Percentiles rank a stretch among this genome's conserved stretches.
Evolutionary conservation across 2,888 invertebrate genomes (phyloP).

Genomic region (Lasioglossum lativentre): DNA sequence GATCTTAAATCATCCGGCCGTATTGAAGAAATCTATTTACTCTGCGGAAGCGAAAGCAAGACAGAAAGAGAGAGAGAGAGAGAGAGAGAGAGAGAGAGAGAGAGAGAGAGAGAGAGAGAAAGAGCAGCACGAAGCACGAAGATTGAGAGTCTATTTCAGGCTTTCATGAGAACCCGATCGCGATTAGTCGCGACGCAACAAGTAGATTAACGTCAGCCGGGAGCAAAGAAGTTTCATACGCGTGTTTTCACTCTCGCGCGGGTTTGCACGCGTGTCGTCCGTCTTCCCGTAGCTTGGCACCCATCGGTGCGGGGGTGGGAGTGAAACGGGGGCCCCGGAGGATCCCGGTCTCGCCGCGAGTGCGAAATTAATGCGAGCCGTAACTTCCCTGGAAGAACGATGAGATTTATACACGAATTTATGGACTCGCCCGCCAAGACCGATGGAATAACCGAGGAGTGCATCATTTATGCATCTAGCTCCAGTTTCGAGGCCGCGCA

Average conservation of each 20-base stretch:
- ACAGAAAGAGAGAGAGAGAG: not conserved
- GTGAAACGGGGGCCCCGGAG: constrained; percentile 31
- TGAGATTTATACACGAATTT: constrained; percentile 68
- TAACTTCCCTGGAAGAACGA: constrained; percentile 70
- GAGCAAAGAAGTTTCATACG: constrained; percentile 34
- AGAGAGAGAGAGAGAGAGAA: not conserved
- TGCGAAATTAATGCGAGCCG: constrained; percentile 71
- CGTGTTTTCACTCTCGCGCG: constrained; percentile 31
- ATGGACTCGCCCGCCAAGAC: constrained; percentile 62
- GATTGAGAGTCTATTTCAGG: constrained; percentile 14
- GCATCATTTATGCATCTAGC: constrained; percentile 66
- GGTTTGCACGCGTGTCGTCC: constrained; percentile 53
- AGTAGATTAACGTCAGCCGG: constrained; percentile 31
- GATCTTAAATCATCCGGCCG: not conserved
- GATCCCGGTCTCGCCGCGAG: constrained; percentile 56
- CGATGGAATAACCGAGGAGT: constrained; percentile 66
- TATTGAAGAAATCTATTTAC: constrained; percentile 6
- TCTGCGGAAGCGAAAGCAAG: not conserved
- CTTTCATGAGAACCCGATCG: constrained; percentile 16
- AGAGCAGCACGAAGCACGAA: not conserved
- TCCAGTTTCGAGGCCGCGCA: constrained; percentile 40
- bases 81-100: not conserved
- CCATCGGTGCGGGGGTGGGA: constrained; percentile 31
- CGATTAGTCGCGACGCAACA: constrained; percentile 19
- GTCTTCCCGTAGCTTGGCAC: constrained; percentile 59